Conservation (phyloP, 2,888 invertebrate genomes). For the Leptopilina drosophilae region DNA sequence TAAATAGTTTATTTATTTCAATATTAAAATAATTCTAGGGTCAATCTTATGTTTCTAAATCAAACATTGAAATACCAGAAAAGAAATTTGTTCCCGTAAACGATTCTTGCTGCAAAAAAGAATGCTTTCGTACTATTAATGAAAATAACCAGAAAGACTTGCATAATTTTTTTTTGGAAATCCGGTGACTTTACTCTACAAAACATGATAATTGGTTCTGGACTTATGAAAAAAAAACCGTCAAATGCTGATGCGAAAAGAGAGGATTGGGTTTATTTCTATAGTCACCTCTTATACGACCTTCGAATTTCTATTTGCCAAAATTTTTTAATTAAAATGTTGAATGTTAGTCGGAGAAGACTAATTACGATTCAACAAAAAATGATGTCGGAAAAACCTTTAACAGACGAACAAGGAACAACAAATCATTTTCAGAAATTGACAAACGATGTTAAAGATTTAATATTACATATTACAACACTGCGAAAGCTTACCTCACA, state of each 20-base stretch:
- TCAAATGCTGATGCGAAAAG: background rate
- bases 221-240: background rate
- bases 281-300: background rate
- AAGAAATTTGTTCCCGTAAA: too few relatives aligned
- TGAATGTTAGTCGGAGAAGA: background rate
- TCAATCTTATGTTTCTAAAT: too few relatives aligned
- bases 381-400: background rate
- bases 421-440: too few relatives aligned
- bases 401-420: too few relatives aligned
- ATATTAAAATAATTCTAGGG: too few relatives aligned
- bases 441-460: too few relatives aligned
- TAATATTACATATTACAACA: too few relatives aligned
- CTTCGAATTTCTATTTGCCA: background rate
- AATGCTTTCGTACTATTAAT: background rate
- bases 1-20: background rate
- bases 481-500: too few relatives aligned
- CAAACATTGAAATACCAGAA: too few relatives aligned
- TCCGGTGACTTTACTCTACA: background rate
- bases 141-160: background rate
- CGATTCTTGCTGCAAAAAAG: background rate
- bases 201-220: background rate
- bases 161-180: background rate
- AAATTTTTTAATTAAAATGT: background rate
- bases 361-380: background rate
- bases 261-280: background rate